Conservation (phyloP, 2,797 vertebrate species). For the Anableps anableps region DNA sequence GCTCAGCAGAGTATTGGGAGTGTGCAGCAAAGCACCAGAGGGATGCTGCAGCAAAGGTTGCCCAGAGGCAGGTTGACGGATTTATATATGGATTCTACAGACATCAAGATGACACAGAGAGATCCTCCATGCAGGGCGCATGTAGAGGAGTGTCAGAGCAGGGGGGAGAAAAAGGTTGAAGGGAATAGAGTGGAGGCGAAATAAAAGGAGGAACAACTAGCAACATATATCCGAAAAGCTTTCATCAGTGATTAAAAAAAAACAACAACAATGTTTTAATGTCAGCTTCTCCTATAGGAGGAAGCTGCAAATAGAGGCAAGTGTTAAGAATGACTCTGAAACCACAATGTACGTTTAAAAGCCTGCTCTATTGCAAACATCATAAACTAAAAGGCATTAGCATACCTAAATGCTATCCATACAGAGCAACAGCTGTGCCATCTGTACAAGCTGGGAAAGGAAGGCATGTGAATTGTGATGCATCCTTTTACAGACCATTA, state of each 20-base stretch:
- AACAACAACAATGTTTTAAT: background rate
- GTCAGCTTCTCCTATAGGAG: background rate
- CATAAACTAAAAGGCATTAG: constrained; percentile 24
- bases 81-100: constrained; percentile 39
- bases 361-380: constrained; percentile 14
- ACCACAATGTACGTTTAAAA: background rate
- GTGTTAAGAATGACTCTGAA: background rate
- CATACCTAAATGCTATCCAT: constrained; percentile 17
- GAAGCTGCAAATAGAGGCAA: constrained; percentile 19
- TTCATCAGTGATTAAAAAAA: too few relatives aligned
- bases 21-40: constrained; percentile 37
- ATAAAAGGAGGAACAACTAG: background rate
- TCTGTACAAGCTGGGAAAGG: constrained; percentile 1
- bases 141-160: background rate
- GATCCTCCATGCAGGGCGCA: background rate
- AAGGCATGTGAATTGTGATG: constrained; percentile 6
- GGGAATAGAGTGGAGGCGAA: background rate
- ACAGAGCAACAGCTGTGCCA: constrained; percentile 22
- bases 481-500: background rate
- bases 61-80: constrained; percentile 18
- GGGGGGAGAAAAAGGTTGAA: background rate
- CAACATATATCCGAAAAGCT: constrained; percentile 12
- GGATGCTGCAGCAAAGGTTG: constrained; percentile 44
- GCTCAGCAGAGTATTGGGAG: constrained; percentile 57
- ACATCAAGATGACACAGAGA: constrained; percentile 13